phyloP scores from a whole-genome alignment of 2,888 invertebrate genomes.

The Dynastes maya region DNA sequence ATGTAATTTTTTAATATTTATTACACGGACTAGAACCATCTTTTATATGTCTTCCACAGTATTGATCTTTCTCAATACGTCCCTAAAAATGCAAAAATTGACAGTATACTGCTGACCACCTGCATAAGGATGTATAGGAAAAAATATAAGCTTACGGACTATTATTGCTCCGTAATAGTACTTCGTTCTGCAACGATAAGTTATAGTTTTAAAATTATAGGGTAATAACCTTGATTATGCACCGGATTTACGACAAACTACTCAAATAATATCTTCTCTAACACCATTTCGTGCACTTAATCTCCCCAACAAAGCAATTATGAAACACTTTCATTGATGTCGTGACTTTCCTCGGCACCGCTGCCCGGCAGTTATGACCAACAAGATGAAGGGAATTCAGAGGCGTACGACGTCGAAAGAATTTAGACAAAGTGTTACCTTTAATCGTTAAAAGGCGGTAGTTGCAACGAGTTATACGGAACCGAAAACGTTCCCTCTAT shows the following conservation, averaged over 20 bases:
- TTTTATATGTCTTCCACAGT: too few relatives aligned
- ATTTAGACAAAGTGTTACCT: slow-evolving; percentile 6
- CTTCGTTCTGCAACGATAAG: too few relatives aligned
- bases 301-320: slow-evolving; percentile 13
- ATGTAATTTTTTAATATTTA: too few relatives aligned
- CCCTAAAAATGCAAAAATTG: too few relatives aligned
- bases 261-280: background rate
- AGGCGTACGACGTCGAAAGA: slow-evolving; percentile 14
- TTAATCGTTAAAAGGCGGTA: slow-evolving; percentile 11
- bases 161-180: too few relatives aligned
- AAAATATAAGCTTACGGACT: background rate
- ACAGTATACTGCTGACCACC: background rate
- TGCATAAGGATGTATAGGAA: background rate
- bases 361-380: background rate
- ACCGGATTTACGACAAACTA: background rate
- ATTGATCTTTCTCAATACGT: too few relatives aligned
- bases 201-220: background rate
- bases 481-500: background rate
- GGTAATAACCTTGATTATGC: background rate
- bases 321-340: slow-evolving; percentile 28
- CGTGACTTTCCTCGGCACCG: slow-evolving; percentile 13
- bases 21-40: too few relatives aligned
- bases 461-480: slow-evolving; percentile 6
- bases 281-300: slow-evolving; percentile 15
- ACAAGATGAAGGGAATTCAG: slow-evolving; percentile 11